A percentile compares a stretch with the other conserved stretches of the same genome.
phyloP scores from a whole-genome alignment of 2,888 invertebrate species.

The Autographa gamma region DNA sequence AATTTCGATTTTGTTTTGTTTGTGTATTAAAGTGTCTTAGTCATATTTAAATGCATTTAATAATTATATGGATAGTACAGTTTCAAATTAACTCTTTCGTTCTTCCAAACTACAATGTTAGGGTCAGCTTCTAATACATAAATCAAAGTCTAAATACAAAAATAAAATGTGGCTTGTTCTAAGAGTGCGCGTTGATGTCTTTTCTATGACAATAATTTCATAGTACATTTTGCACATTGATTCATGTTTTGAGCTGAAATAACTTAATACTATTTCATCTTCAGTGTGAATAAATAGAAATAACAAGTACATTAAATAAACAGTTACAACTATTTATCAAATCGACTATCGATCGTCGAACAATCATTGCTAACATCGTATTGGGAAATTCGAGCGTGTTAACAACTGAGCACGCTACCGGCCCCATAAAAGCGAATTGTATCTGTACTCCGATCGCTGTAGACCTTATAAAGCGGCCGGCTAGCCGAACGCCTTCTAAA shows the following conservation, averaged over 20 bases:
- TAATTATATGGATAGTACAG: neutral
- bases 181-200: conserved; percentile 60
- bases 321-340: conserved; percentile 37
- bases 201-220: conserved; percentile 33
- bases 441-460: conserved; percentile 72
- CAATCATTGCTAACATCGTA: conserved; percentile 55
- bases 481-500: conserved; percentile 76
- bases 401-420: conserved; percentile 74
- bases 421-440: conserved; percentile 78
- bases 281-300: conserved; percentile 3
- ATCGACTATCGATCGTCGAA: conserved; percentile 43
- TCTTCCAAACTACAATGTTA: neutral
- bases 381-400: conserved; percentile 58
- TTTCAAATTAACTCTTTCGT: neutral
- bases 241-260: neutral
- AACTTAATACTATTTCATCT: neutral
- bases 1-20: conserved; percentile 14
- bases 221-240: neutral
- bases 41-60: neutral
- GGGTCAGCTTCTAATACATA: neutral
- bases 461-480: conserved; percentile 73
- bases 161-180: neutral
- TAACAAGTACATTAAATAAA: conserved; percentile 24
- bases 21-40: neutral
- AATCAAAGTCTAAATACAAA: neutral